These are phyloP conservation scores for Mola mola DNA, from an alignment of 2,113 vertebrate species.

Conservation along the genomic window DNA sequence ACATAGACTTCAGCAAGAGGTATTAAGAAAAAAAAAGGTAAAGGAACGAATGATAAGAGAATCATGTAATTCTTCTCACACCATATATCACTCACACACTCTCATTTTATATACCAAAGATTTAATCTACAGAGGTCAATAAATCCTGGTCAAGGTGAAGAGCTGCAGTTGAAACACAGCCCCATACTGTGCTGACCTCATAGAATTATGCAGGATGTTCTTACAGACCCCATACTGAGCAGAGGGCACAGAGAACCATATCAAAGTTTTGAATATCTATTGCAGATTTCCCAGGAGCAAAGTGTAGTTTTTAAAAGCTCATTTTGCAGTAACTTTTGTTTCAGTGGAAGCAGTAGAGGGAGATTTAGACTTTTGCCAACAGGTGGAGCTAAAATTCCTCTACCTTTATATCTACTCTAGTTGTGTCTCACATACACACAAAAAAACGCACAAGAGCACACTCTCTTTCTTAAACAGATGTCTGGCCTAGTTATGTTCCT, in stretches of 20 bases:
- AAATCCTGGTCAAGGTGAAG: constrained; percentile 52
- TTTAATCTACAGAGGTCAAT: constrained; percentile 57
- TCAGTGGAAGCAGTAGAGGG: neutral
- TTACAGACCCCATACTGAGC: constrained; percentile 9
- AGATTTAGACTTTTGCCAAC: constrained; percentile 29
- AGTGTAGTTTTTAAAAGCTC: neutral
- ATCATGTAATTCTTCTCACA: neutral
- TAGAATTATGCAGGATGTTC: constrained; percentile 54
- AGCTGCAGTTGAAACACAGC: constrained; percentile 32
- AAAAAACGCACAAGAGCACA: no score
- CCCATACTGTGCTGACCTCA: constrained; percentile 37
- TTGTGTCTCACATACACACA: neutral
- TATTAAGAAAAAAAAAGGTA: no score
- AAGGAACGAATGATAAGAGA: constrained; percentile 8
- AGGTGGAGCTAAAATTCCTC: constrained; percentile 44
- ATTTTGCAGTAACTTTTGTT: neutral
- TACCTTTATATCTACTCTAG: constrained; percentile 1
- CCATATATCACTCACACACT: constrained; percentile 14
- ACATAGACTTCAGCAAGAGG: constrained; percentile 9
- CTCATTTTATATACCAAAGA: constrained; percentile 30
- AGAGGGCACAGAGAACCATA: neutral
- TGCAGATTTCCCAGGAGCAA: constrained; percentile 1
- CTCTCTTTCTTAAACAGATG: constrained; percentile 27
- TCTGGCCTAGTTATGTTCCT: constrained; percentile 21
- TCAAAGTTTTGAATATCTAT: neutral